These are phyloP conservation scores for Clistopyga incitator DNA, from an alignment of 2,888 invertebrate species.

Conservation along the genomic window DNA sequence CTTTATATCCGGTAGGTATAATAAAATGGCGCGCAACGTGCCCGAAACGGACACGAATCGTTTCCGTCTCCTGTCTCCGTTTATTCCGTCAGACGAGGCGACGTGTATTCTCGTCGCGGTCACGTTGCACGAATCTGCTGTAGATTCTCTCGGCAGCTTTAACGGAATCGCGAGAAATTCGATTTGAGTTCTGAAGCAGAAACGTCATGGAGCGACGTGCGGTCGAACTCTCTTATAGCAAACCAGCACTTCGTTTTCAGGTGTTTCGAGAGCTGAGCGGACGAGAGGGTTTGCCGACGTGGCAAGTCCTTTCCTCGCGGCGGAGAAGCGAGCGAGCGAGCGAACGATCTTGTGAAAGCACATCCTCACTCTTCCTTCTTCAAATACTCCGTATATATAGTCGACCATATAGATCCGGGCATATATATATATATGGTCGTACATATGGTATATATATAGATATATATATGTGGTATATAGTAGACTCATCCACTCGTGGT, in stretches of 20 bases:
- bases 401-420: not conserved
- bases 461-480: not conserved
- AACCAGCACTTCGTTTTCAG: constrained; percentile 62
- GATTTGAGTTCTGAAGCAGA: constrained; percentile 47
- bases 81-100: not conserved
- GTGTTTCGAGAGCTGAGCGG: constrained; percentile 43
- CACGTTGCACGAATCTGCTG: constrained; percentile 47
- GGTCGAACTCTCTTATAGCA: constrained; percentile 41
- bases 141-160: constrained; percentile 55
- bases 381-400: constrained; percentile 4
- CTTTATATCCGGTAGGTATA: not conserved
- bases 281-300: constrained; percentile 64
- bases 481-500: constrained; percentile 57
- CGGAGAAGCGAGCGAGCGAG: constrained; percentile 42
- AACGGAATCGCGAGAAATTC: constrained; percentile 61
- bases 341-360: constrained; percentile 38
- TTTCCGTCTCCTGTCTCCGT: not conserved
- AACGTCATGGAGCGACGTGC: constrained; percentile 48
- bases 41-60: not conserved
- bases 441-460: too few relatives aligned
- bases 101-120: constrained; percentile 23
- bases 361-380: constrained; percentile 34
- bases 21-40: not conserved
- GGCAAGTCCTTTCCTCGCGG: constrained; percentile 55
- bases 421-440: not conserved